Evolutionary conservation across 2,888 invertebrate species (phyloP), one percentile per base, ranked within the genome.

Genomic region (Aethes cnicana): DNA sequence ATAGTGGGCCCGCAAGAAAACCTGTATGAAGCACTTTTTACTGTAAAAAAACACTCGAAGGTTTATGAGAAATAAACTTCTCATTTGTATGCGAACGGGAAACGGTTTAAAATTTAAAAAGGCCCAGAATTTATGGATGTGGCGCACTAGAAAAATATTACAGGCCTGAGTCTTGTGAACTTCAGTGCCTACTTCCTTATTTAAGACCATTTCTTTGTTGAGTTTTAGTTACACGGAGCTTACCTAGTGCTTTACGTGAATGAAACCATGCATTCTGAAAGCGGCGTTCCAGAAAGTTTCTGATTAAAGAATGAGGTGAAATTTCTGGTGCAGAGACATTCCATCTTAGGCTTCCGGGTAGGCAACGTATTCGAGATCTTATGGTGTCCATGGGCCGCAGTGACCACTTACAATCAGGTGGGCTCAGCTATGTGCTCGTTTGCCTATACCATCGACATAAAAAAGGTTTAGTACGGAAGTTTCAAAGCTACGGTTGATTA

Each of bases 51-150:
- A 46, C 18, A 52, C 44, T 62, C 60, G 60, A 62, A 56, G 54
- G 64, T 69, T 69, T 67, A 68, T 60, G 61, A 47, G 62, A 60
- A 48, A 67, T 58, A 68, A 63, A 63, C 57, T 54, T 49, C 59
- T 59, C 62, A 64, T 69, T 63, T 63, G 62, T 67, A 69, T 67
- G 66, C 65, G 58, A 57, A 54, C 47, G 17, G 33, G 56, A 17
- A 53, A 53, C 35, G 36, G 35, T 49, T 47, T 57, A 52, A 55
- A 47, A 42, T 54, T 54, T 32, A 54, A 54, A 48, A 49, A 39
- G 49, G 39, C 17, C 17, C 5, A 23, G 30, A 37, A 37, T 53
- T 53, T 53, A 53, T 53, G 53, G 21, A 23, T 8, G 36, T 28
- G 12, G 48, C 48, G 30, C 9, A 43, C 28, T 30, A 43, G 41